Conservation (phyloP, 1,140 invertebrate genomes). For the Bombyx mandarina region DNA sequence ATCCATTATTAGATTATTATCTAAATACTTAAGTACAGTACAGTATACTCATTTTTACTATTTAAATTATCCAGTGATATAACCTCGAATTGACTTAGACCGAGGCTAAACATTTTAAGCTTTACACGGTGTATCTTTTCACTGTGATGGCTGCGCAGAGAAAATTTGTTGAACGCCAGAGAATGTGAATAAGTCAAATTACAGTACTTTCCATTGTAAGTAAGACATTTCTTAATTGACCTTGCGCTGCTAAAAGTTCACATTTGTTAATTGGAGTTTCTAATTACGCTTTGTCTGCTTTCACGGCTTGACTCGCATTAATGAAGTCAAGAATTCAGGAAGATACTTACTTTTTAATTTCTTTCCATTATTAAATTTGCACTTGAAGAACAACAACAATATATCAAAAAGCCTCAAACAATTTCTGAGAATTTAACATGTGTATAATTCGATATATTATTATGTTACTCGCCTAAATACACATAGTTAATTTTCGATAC, state of each 20-base stretch:
- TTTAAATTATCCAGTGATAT: no score
- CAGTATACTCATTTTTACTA: no score
- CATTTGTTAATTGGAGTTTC: slow-evolving; percentile 47
- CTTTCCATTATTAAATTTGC: no score
- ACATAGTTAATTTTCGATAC: slow-evolving; percentile 20
- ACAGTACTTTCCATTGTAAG: slow-evolving; percentile 28
- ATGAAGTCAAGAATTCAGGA: slow-evolving; percentile 13
- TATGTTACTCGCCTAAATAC: slow-evolving; percentile 13
- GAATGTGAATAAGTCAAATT: slow-evolving; percentile 33
- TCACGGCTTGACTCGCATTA: slow-evolving; percentile 5
- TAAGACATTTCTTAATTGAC: slow-evolving; percentile 42
- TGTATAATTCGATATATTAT: background rate
- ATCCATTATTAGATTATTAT: no score
- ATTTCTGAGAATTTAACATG: slow-evolving; percentile 4
- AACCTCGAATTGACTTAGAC: no score
- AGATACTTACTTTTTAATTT: no score
- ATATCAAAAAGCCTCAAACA: slow-evolving; percentile 2
- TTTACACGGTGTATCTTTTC: no score
- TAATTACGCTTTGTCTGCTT: slow-evolving; percentile 21
- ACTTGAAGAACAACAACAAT: background rate
- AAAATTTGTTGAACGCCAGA: no score
- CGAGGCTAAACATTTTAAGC: no score
- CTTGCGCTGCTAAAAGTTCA: slow-evolving; percentile 32
- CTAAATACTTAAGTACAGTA: no score
- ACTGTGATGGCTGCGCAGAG: no score